phyloP scores from a whole-genome alignment of 2,113 vertebrate species.

The Daphoenositta chrysoptera region DNA sequence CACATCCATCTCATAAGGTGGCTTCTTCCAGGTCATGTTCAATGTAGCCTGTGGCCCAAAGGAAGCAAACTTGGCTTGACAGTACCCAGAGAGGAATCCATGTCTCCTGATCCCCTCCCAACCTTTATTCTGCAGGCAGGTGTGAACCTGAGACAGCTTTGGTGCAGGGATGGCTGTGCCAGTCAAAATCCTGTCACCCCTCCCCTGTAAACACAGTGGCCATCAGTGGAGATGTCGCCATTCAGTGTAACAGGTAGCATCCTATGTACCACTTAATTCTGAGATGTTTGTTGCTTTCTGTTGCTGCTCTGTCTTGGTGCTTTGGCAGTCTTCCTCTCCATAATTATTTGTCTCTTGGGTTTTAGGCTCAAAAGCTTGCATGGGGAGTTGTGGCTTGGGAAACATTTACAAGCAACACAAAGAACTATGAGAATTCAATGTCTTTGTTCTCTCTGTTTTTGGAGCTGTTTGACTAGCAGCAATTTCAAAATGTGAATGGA shows the following conservation, averaged over 20 bases:
- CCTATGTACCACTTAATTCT: neutral
- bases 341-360: constrained; percentile 5
- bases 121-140: neutral
- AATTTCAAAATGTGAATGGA: constrained; percentile 38
- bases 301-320: neutral
- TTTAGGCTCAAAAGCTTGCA: constrained; percentile 13
- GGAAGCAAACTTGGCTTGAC: neutral
- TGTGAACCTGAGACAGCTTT: neutral
- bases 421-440: neutral
- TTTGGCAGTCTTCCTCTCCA: neutral
- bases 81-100: neutral
- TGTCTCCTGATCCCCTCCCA: rapidly evolving
- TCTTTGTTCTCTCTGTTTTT: neutral
- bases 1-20: neutral
- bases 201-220: neutral
- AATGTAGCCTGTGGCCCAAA: neutral
- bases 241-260: neutral
- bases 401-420: neutral
- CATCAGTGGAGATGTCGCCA: neutral
- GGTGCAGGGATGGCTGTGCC: neutral
- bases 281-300: neutral
- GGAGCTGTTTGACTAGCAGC: neutral
- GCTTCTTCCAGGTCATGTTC: neutral
- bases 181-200: neutral
- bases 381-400: neutral